Conservation (phyloP, 2,888 invertebrate genomes). For the Mimas tiliae region DNA sequence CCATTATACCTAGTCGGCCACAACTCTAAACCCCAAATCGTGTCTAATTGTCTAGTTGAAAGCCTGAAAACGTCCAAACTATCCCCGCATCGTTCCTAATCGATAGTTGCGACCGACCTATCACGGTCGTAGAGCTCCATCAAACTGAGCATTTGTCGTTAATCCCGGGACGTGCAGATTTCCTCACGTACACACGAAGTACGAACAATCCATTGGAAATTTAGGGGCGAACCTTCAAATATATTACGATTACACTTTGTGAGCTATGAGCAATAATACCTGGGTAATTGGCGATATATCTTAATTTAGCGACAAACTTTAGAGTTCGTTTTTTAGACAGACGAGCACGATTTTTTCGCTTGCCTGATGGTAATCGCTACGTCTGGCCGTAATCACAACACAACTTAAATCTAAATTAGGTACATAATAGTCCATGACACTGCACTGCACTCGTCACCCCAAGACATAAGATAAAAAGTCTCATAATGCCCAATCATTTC, state of each 20-base stretch:
- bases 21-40: not conserved
- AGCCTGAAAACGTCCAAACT: constrained; percentile 22
- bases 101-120: constrained; percentile 31
- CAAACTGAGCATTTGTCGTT: constrained; percentile 39
- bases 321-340: not conserved
- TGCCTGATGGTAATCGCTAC: too few species aligned
- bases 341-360: not conserved
- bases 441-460: too few species aligned
- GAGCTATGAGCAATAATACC: constrained; percentile 25
- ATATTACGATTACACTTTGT: constrained; percentile 30
- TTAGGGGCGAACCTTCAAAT: constrained; percentile 34
- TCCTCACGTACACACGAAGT: constrained; percentile 36
- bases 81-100: constrained; percentile 23
- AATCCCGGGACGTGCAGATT: constrained; percentile 35
- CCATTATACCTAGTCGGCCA: not conserved
- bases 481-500: too few species aligned
- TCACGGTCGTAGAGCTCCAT: constrained; percentile 38
- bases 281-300: not conserved
- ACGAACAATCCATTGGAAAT: constrained; percentile 36
- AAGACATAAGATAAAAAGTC: too few species aligned
- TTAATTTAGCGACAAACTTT: not conserved
- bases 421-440: too few species aligned
- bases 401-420: too few species aligned
- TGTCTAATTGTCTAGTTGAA: constrained; percentile 21
- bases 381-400: too few species aligned